Percentiles rank a stretch among this genome's conserved stretches.
These are phyloP conservation scores for Apis mellifera DNA, from an alignment of 1,140 invertebrate species.

Conservation along the genomic window DNA sequence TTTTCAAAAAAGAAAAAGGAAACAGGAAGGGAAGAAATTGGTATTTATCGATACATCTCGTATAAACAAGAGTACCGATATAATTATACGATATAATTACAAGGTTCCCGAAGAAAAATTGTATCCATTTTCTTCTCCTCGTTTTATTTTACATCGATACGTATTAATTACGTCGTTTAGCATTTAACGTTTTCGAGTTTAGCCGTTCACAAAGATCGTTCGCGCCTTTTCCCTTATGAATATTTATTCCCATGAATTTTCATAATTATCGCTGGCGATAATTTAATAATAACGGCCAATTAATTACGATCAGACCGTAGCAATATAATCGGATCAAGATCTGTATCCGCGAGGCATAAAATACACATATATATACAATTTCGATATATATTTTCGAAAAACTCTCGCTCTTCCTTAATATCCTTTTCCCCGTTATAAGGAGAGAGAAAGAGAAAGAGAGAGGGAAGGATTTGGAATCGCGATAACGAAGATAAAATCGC, in stretches of 20 bases:
- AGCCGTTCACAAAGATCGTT: neutral
- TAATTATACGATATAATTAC: too few species aligned
- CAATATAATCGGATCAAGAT: neutral
- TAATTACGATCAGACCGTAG: neutral
- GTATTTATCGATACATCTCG: neutral
- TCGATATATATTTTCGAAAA: too few species aligned
- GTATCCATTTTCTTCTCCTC: neutral
- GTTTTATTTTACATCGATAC: neutral
- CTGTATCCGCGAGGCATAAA: neutral
- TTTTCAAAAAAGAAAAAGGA: neutral
- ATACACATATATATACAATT: neutral
- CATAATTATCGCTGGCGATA: neutral
- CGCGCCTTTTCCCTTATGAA: too few species aligned
- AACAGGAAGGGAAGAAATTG: neutral
- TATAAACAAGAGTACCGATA: too few species aligned
- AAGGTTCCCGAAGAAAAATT: neutral
- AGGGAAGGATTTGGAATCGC: too few species aligned
- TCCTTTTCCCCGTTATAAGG: too few species aligned
- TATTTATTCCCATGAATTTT: neutral
- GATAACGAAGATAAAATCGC: neutral
- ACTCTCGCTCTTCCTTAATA: too few species aligned
- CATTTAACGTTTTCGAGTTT: neutral
- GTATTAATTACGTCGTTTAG: neutral
- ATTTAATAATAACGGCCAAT: neutral
- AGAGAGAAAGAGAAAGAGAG: too few species aligned